phyloP scores from a whole-genome alignment of 2,888 invertebrate species.

The Willowsia nigromaculata region DNA sequence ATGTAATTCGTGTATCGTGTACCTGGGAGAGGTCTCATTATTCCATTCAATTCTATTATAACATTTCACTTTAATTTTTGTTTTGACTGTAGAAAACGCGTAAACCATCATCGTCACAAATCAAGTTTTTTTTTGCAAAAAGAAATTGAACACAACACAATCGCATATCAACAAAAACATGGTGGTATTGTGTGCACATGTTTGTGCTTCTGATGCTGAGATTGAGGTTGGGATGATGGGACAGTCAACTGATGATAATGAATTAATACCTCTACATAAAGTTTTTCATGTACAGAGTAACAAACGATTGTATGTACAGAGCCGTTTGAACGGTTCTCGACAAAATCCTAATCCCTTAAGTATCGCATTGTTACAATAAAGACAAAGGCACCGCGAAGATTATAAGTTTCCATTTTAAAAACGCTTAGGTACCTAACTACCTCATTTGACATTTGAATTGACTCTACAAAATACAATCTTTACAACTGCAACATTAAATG shows the following conservation, averaged over 20 bases:
- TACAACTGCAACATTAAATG: no score
- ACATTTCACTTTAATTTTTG: conserved; percentile 13
- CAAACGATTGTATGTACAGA: no score
- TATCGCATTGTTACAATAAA: no score
- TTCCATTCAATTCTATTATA: conserved; percentile 23
- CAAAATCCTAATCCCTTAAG: no score
- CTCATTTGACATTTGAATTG: no score
- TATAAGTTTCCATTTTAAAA: no score
- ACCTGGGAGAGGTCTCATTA: conserved; percentile 41
- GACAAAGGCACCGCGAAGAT: no score
- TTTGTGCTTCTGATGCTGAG: background rate
- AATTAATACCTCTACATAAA: conserved; percentile 18
- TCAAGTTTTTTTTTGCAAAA: conserved; percentile 57
- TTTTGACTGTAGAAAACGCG: conserved; percentile 13
- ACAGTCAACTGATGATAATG: conserved; percentile 45
- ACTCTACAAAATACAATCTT: no score
- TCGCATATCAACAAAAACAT: background rate
- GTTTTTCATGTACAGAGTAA: background rate
- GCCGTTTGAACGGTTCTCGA: no score
- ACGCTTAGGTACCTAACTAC: no score
- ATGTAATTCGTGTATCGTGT: background rate
- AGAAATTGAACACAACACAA: background rate
- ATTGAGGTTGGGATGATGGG: conserved; percentile 27
- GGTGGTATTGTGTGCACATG: background rate
- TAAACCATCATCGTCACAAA: conserved; percentile 37